These are phyloP conservation scores for Camptogramma bilineatum DNA, from an alignment of 2,888 invertebrate genomes.

Conservation along the genomic window DNA sequence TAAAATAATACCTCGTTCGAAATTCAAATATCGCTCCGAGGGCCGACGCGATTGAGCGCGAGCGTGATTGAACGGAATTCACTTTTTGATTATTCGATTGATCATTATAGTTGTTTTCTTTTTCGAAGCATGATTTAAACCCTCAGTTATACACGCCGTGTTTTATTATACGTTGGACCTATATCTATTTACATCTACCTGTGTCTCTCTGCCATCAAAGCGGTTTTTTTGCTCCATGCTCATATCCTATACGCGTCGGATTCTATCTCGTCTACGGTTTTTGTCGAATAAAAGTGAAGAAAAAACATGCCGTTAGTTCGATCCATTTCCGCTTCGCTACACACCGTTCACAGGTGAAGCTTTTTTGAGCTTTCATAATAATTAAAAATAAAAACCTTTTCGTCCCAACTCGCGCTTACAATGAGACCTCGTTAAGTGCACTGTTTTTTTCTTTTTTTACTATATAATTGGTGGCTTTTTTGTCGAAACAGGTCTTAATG, in stretches of 20 bases:
- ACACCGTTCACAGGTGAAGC: slow-evolving; percentile 79
- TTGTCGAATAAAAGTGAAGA: slow-evolving; percentile 69
- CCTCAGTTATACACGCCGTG: slow-evolving; percentile 28
- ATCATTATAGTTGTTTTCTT: slow-evolving; percentile 47
- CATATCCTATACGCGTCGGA: slow-evolving; percentile 76
- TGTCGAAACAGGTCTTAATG: slow-evolving; percentile 48
- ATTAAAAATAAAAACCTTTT: slow-evolving; percentile 66
- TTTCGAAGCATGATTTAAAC: slow-evolving; percentile 37
- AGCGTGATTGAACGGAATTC: slow-evolving; percentile 62
- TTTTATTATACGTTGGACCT: slow-evolving; percentile 24
- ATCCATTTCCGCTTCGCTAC: slow-evolving; percentile 82
- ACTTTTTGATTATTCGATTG: slow-evolving; percentile 59
- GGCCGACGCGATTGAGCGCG: slow-evolving; percentile 41
- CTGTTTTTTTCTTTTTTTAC: slow-evolving; percentile 59
- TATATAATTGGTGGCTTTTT: slow-evolving; percentile 63
- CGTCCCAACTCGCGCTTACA: slow-evolving; percentile 61
- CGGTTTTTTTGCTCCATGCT: slow-evolving; percentile 63
- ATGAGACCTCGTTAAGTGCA: slow-evolving; percentile 74
- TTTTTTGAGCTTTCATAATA: slow-evolving; percentile 75
- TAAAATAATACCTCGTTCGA: slow-evolving; percentile 68
- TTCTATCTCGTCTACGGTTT: slow-evolving; percentile 74
- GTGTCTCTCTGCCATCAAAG: slow-evolving; percentile 49
- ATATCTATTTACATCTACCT: slow-evolving; percentile 44
- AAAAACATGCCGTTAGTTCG: slow-evolving; percentile 78
- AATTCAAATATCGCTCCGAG: slow-evolving; percentile 70